Percentiles rank a stretch among this genome's conserved stretches.
These are phyloP conservation scores for Cossypha heuglini DNA, from an alignment of 2,797 vertebrate genomes.

Conservation along the genomic window DNA sequence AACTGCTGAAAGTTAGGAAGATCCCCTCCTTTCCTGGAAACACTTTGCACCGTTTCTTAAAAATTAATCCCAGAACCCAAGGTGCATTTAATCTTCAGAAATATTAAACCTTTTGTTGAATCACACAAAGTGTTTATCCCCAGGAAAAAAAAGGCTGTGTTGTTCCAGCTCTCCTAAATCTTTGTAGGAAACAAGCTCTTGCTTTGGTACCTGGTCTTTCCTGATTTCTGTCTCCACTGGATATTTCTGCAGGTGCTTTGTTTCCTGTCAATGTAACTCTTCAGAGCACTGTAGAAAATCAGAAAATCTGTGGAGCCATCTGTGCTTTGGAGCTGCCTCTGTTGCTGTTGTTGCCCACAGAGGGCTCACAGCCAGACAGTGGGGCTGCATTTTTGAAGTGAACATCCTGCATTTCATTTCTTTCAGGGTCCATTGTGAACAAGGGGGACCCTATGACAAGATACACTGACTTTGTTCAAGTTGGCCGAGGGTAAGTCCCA, in stretches of 20 bases:
- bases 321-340: background rate
- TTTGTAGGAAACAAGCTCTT: background rate
- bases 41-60: background rate
- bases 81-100: background rate
- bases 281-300: background rate
- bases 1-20: background rate
- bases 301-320: background rate
- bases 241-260: background rate
- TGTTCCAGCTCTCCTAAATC: background rate
- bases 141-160: background rate
- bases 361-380: background rate
- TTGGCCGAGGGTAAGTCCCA: conserved; percentile 88
- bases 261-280: background rate
- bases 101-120: background rate
- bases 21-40: background rate
- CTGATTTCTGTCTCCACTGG: background rate
- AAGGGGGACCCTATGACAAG: conserved; percentile 95
- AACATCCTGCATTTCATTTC: background rate
- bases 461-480: conserved; percentile 92
- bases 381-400: background rate
- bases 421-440: conserved; percentile 91
- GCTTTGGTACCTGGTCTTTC: background rate
- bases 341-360: background rate
- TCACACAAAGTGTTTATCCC: background rate
- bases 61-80: background rate